Evolutionary conservation across 2,113 vertebrate species (phyloP), one percentile per base, ranked within the genome.

Genomic region (Climacteris rufus): DNA sequence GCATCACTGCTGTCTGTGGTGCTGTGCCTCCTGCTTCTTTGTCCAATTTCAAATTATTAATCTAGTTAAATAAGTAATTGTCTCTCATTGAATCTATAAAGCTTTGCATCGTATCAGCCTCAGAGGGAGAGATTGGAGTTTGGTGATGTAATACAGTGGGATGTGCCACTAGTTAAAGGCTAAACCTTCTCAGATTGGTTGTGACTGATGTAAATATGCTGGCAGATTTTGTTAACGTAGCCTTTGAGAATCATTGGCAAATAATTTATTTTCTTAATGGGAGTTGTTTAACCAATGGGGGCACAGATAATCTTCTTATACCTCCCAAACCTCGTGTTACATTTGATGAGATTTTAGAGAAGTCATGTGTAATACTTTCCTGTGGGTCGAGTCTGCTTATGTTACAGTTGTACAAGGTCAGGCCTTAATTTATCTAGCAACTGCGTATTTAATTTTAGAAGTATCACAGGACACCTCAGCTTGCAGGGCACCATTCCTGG

Each of bases 401-500:
- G 94, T 98, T 98, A 97, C 97, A 96, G 95, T 96, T 98, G 97
- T 91, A 97, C 96, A 96, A 98, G 98, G 98, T 98, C 98, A 98
- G 90, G 45, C 96, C 97, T 98, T 98, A 98, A 98, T 98, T 98
- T 99, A 98, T 97, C 98, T 89, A 96, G 95, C 97, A 97, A 97
- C 98, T 98, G 98, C 3, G 28, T 97, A 81, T 95, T 98, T 98
- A 98, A 98, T 98, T 98, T 98, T 98, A 98, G 98, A 98, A 97
- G 81, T 88, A 95, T 96, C 96, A 97, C 97, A 97, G 96, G 97
- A 97, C 97, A 96, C 92, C 92, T 95, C 97, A 91, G 93, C 95
- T 97, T 94, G 75, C 94, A 90, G 83, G 82, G 60, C 81, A 54
- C 83, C 94, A 66, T 98, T 97, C 95, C 97, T 97, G 94, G 90